These are phyloP conservation scores for Agrilus mali DNA, from an alignment of 2,888 invertebrate species.

Conservation along the genomic window DNA sequence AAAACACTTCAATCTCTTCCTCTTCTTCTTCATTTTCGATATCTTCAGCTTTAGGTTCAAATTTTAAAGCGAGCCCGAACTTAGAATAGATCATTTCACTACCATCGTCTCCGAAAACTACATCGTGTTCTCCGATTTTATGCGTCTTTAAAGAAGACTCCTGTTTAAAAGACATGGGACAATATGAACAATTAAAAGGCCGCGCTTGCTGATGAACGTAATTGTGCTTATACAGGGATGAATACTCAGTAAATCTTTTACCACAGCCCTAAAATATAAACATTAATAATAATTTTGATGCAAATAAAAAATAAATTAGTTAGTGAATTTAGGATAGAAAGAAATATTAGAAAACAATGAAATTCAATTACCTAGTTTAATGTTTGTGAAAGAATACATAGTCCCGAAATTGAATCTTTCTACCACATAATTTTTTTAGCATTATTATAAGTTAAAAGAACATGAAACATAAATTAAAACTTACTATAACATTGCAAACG, in stretches of 20 bases:
- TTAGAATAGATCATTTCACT: constrained; percentile 23
- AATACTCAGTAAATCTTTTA: constrained; percentile 56
- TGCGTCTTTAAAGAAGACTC: constrained; percentile 48
- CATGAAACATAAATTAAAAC: constrained; percentile 1
- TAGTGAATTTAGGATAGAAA: neutral
- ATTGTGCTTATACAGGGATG: constrained; percentile 55
- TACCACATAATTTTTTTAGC: neutral
- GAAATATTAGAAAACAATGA: constrained; percentile 1
- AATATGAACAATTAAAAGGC: constrained; percentile 44
- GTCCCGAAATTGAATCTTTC: no score
- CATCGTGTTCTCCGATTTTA: constrained; percentile 43
- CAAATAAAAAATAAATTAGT: neutral
- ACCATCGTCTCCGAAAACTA: constrained; percentile 32
- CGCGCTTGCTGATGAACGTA: constrained; percentile 46
- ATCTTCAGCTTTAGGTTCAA: no score
- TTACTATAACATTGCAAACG: constrained; percentile 41
- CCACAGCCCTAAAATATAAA: constrained; percentile 38
- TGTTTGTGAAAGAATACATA: no score
- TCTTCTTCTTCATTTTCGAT: no score
- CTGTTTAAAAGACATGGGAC: constrained; percentile 46
- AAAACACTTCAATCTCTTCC: no score
- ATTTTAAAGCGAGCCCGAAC: no score
- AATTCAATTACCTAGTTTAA: neutral
- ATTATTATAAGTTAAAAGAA: no score
- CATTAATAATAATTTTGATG: neutral